Conservation (phyloP, 2,888 invertebrate genomes). For the Nowickia ferox region DNA sequence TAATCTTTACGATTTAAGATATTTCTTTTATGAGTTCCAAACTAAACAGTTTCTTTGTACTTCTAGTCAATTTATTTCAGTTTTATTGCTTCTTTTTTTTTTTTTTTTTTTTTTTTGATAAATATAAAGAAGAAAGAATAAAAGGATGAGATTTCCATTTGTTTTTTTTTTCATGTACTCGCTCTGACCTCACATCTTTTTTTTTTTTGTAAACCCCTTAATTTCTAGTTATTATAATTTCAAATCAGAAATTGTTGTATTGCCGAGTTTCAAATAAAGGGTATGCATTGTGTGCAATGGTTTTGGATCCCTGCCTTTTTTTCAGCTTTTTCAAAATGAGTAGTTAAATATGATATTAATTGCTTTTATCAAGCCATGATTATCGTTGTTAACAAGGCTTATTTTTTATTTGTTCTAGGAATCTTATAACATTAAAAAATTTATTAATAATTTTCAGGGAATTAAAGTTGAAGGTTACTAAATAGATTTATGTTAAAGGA, state of each 20-base stretch:
- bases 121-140: too few species aligned
- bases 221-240: too few species aligned
- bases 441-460: too few species aligned
- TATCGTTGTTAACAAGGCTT: constrained; percentile 19
- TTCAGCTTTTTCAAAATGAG: neutral
- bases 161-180: constrained; percentile 39
- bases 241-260: too few species aligned
- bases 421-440: neutral
- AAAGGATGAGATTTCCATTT: constrained; percentile 34
- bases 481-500: too few species aligned
- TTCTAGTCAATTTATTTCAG: constrained; percentile 31
- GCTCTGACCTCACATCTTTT: too few species aligned
- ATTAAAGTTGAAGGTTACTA: too few species aligned
- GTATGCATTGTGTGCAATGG: neutral
- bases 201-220: neutral
- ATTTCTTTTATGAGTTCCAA: constrained; percentile 48
- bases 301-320: constrained; percentile 25
- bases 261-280: neutral
- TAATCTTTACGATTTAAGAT: constrained; percentile 47
- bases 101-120: neutral
- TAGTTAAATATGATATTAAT: constrained; percentile 33
- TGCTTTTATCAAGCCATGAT: constrained; percentile 29
- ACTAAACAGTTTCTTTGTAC: constrained; percentile 28
- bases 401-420: neutral
- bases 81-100: constrained; percentile 1